Evolutionary conservation across 2,113 vertebrate species (phyloP).

Genomic region (Setophaga petechia): DNA sequence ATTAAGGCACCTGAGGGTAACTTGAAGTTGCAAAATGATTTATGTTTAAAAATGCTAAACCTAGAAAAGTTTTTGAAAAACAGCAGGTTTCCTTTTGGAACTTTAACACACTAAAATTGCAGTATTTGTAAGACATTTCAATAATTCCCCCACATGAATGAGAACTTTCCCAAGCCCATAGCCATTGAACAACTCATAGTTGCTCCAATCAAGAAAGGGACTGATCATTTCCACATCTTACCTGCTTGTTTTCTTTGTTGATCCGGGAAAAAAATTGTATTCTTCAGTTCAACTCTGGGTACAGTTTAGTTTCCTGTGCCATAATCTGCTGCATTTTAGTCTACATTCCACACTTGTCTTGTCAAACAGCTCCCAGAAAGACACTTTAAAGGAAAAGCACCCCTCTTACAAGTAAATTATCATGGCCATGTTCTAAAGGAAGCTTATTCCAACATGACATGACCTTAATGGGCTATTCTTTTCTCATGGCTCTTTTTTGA

Average conservation of each 20-base stretch:
- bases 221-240: neutral
- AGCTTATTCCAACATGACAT: neutral
- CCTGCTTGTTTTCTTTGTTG: neutral
- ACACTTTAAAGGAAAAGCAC: neutral
- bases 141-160: neutral
- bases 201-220: neutral
- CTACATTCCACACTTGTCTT: neutral
- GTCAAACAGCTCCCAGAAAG: neutral
- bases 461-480: neutral
- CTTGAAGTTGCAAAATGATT: neutral
- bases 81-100: neutral
- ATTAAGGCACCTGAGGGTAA: neutral
- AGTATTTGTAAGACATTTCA: neutral
- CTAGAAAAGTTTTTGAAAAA: neutral
- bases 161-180: neutral
- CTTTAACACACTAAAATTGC: neutral
- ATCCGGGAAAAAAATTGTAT: neutral
- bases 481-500: neutral
- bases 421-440: accelerated
- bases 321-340: neutral
- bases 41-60: neutral
- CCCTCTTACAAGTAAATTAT: neutral
- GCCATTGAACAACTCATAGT: neutral
- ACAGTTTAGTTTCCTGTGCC: neutral
- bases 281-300: neutral